phyloP scores from a whole-genome alignment of 2,888 invertebrate species.

The Tethea ocularis region DNA sequence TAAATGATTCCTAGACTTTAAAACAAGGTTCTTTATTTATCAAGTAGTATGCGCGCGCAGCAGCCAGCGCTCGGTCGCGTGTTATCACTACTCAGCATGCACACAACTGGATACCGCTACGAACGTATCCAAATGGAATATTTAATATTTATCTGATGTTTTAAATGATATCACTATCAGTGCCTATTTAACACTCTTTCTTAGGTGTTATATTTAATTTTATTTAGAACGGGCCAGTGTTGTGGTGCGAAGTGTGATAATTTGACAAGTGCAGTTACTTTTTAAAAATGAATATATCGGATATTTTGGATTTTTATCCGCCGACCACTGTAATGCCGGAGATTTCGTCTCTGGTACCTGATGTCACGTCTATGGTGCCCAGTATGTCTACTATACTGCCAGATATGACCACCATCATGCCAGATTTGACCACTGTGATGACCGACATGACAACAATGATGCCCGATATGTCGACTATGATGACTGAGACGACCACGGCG shows the following conservation, averaged over 20 bases:
- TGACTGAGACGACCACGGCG: conserved; percentile 40
- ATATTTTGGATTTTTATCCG: conserved; percentile 24
- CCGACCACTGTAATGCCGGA: conserved; percentile 39
- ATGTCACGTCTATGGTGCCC: conserved; percentile 16
- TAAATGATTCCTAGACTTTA: conserved; percentile 28
- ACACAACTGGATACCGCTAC: conserved; percentile 23
- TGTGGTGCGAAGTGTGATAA: conserved; percentile 18
- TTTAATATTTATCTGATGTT: conserved; percentile 56
- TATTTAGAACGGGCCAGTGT: conserved; percentile 30
- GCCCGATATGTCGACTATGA: conserved; percentile 19
- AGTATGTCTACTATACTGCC: conserved; percentile 21
- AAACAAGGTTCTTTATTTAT: conserved; percentile 28
- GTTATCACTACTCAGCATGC: conserved; percentile 26
- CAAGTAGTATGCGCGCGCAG: conserved; percentile 40
- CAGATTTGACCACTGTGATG: conserved; percentile 19
- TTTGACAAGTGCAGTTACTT: neutral
- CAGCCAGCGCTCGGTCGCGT: conserved; percentile 54
- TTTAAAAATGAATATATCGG: conserved; percentile 53
- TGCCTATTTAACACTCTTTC: conserved; percentile 36
- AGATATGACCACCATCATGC: conserved; percentile 18
- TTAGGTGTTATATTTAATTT: conserved; percentile 38
- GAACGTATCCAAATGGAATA: conserved; percentile 37
- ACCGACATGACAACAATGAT: conserved; percentile 20
- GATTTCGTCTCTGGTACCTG: conserved; percentile 21
- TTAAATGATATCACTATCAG: conserved; percentile 54